Percentiles rank a stretch among this genome's conserved stretches.
These are phyloP conservation scores for Ectropis crepuscularia DNA, from an alignment of 2,888 invertebrate genomes.

Conservation along the genomic window DNA sequence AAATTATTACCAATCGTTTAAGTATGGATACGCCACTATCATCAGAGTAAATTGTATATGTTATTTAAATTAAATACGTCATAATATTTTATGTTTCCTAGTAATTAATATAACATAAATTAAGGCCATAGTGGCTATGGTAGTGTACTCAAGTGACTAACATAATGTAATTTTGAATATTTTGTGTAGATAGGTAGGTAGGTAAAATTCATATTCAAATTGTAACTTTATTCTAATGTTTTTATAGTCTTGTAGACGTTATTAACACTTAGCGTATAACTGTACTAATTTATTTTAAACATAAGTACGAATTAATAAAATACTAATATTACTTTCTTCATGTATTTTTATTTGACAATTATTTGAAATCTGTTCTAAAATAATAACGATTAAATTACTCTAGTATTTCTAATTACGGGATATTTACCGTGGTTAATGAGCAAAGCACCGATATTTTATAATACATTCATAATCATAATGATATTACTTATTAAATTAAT, in stretches of 20 bases:
- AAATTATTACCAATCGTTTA: neutral
- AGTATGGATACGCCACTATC: no score
- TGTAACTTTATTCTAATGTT: neutral
- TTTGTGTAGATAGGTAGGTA: conserved; percentile 5
- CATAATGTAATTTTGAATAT: neutral
- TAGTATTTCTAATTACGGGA: no score
- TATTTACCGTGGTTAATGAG: no score
- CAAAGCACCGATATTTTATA: no score
- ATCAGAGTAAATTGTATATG: no score
- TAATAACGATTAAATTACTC: no score
- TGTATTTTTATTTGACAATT: conserved; percentile 4
- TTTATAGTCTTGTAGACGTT: neutral
- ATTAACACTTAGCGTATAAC: neutral
- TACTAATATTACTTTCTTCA: conserved; percentile 7
- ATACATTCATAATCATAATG: no score
- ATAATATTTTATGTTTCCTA: no score
- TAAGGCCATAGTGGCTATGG: neutral
- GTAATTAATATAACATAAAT: no score
- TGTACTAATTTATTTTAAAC: conserved; percentile 10
- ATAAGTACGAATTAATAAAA: conserved; percentile 6
- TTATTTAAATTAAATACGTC: no score
- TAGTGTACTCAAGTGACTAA: neutral
- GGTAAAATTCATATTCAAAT: neutral
- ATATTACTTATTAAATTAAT: no score
- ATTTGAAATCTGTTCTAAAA: no score